phyloP scores from a whole-genome alignment of 37 sponge, comb jelly and placozoan genomes.

The Dysidea cf. avara region DNA sequence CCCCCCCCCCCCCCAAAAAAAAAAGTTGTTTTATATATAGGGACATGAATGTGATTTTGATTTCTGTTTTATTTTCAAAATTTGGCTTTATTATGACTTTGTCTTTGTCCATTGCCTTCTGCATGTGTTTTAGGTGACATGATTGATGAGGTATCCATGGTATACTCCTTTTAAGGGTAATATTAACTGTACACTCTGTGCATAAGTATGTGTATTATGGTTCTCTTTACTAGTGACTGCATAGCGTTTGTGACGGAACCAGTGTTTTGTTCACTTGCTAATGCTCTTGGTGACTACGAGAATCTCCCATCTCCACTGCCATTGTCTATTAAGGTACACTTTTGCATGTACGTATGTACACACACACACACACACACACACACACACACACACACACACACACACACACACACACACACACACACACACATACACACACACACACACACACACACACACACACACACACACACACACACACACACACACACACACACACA shows the following conservation, averaged over 20 bases:
- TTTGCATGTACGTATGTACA: too few species aligned
- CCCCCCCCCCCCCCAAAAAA: too few species aligned
- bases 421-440: too few species aligned
- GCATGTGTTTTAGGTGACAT: not conserved
- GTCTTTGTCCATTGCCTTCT: not conserved
- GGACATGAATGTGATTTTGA: too few species aligned
- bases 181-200: too few species aligned
- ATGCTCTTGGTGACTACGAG: constrained; percentile 77
- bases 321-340: constrained; percentile 64
- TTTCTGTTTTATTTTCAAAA: too few species aligned
- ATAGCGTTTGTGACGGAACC: constrained; percentile 82
- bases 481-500: too few species aligned
- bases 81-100: not conserved
- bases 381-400: constrained; percentile 13
- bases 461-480: too few species aligned
- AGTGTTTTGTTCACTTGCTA: constrained; percentile 62
- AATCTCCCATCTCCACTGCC: constrained; percentile 77
- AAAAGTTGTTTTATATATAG: too few species aligned
- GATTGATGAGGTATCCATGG: not conserved
- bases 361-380: too few species aligned
- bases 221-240: constrained; percentile 42
- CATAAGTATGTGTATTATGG: not conserved
- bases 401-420: constrained; percentile 13
- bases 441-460: too few species aligned
- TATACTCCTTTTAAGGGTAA: not conserved